Evolutionary conservation across 2,113 vertebrate species (phyloP).

Genomic region (Cichladusa arquata): DNA sequence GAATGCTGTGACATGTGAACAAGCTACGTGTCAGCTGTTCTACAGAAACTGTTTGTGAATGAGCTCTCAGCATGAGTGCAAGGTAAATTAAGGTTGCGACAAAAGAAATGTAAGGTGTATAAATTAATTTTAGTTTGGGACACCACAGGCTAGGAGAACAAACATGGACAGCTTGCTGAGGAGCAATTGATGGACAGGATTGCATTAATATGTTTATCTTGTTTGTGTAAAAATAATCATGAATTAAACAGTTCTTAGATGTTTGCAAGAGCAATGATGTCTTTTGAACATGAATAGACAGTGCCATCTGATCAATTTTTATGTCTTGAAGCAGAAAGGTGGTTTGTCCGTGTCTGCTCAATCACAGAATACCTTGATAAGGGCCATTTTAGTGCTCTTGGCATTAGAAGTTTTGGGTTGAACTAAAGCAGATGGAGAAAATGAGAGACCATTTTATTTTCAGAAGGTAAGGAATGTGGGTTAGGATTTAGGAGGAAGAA

Average conservation of each 20-base stretch:
- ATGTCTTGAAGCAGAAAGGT: background rate
- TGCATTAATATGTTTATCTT: background rate
- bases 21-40: conserved; percentile 17
- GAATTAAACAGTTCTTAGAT: background rate
- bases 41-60: conserved; percentile 3
- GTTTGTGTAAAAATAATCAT: background rate
- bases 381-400: background rate
- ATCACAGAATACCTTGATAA: background rate
- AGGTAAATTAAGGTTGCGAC: conserved; percentile 15
- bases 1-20: conserved; percentile 46
- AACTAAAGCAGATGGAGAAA: background rate
- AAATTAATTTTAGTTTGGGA: background rate
- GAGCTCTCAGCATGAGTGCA: conserved; percentile 6
- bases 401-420: background rate
- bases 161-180: background rate
- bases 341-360: background rate
- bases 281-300: background rate
- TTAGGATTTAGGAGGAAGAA: background rate
- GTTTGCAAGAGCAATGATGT: background rate
- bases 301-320: background rate
- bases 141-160: background rate
- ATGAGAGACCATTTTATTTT: background rate
- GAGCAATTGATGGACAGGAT: background rate
- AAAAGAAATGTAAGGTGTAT: conserved; percentile 17
- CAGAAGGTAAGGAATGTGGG: background rate